Percentiles rank a stretch among this genome's conserved stretches.
Evolutionary conservation across 2,797 vertebrate species (phyloP).

Genomic region (Cottoperca gobio): DNA sequence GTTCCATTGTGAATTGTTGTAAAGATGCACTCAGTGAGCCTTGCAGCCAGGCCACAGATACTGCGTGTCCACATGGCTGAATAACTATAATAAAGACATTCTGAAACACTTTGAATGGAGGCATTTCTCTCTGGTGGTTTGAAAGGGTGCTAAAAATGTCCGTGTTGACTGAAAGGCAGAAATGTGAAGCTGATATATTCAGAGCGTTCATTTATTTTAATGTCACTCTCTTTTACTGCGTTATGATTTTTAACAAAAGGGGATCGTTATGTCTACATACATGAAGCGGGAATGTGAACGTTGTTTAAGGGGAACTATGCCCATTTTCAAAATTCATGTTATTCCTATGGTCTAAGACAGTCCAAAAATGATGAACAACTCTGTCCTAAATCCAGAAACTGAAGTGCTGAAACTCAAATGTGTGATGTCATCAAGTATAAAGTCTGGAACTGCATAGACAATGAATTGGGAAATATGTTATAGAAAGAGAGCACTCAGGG

Average conservation of each 20-base stretch:
- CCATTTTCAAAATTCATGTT: not conserved
- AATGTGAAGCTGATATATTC: conserved; percentile 31
- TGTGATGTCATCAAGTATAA: not conserved
- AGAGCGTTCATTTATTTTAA: conserved; percentile 31
- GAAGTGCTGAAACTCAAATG: not conserved
- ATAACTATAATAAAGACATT: conserved; percentile 40
- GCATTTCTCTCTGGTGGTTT: conserved; percentile 22
- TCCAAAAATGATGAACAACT: not conserved
- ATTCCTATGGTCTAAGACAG: not conserved
- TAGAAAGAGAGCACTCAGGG: not conserved
- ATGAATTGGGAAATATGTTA: too few relatives aligned
- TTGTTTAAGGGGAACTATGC: not conserved
- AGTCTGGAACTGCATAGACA: too few relatives aligned
- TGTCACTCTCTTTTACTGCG: not conserved
- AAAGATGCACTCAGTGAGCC: conserved; percentile 2
- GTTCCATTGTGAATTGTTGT: not conserved
- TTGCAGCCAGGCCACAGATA: conserved; percentile 2
- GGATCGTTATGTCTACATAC: too few relatives aligned
- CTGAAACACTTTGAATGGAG: conserved; percentile 32
- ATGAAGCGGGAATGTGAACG: too few relatives aligned
- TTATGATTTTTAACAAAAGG: not conserved
- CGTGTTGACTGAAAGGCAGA: conserved; percentile 9
- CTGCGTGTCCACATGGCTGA: conserved; percentile 39
- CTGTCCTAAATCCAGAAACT: not conserved
- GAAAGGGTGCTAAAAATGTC: conserved; percentile 51